Base-by-base conservation (phyloP, 2,113 vertebrate species). In the Meleagris gallopavo region DNA sequence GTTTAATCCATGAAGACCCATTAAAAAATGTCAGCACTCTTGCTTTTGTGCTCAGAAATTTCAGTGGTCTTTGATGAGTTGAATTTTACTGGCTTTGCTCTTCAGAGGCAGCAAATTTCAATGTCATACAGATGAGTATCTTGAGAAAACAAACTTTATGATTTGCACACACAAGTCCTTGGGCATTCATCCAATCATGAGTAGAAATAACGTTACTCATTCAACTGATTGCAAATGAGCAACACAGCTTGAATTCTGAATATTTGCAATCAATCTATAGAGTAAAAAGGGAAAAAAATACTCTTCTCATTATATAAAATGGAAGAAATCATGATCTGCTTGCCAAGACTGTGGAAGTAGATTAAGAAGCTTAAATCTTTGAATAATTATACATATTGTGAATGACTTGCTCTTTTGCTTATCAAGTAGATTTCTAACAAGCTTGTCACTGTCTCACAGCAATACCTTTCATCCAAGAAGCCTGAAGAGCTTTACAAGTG, bases 311-410 rank as follows among this genome's bases (percentile, higher is more conserved):
- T 96, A 96, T 58, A 95, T 69, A 90, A 96, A 95, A 94, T 93
- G 76, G 93, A 95, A 95, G 83, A 95, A 95, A 93, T 94, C 91
- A 94, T 57, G 89, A 61, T 95, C 89, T 96, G 94, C 95, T 95
- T 97, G 93, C 79, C 83, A 95, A 93, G 89, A 69, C 43, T 90
- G 78, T 95, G 85, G 93, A 96, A 96, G 95, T 83, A 95, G 88
- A 95, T 95, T 95, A 95, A 85, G 89, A 93, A 94, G 93, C 93
- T 91, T 88, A 95, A 95, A 95, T 96, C 91, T 95, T 83, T 96
- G 89, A 95, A 96, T 94, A 96, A 96, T 96, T 96, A 95, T 17
- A 93, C 93, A 95, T 93, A 97, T 95, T 96, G 95, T 96, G 96
- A 94, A 93, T 86, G 75, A 93, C 79, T 96, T 86, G 87, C 72